A percentile compares a stretch with the other conserved stretches of the same genome.
Conservation (phyloP, 2,113 vertebrate species). For the Amblyopsis rosae region DNA sequence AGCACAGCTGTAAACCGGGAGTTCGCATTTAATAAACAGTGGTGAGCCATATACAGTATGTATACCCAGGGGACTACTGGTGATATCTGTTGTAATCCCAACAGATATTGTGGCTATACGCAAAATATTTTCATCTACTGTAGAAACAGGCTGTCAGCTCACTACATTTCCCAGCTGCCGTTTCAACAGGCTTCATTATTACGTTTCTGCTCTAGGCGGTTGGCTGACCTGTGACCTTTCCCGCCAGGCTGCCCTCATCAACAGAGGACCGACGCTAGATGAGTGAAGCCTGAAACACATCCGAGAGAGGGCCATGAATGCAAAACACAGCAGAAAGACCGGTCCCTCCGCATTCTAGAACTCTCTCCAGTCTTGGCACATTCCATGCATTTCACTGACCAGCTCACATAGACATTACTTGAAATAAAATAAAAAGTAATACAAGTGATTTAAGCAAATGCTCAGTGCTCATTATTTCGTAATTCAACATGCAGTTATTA, state of each 20-base stretch:
- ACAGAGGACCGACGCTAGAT: conserved; percentile 21
- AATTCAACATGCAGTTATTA: conserved; percentile 14
- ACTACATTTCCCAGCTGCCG: conserved; percentile 27
- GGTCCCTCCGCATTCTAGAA: conserved; percentile 24
- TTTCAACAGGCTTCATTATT: conserved; percentile 33
- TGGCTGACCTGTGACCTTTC: conserved; percentile 32
- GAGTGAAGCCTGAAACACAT: conserved; percentile 24
- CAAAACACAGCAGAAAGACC: not conserved
- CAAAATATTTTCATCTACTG: conserved; percentile 21
- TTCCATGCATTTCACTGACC: conserved; percentile 34
- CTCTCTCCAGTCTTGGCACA: conserved; percentile 26
- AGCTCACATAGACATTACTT: not conserved
- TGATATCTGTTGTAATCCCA: conserved; percentile 9
- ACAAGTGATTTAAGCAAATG: not conserved
- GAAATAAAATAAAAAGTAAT: not conserved
- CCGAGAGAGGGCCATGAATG: not conserved
- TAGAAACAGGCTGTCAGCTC: conserved; percentile 1
- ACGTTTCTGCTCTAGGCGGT: not conserved
- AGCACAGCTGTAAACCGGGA: not conserved
- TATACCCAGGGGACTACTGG: not conserved
- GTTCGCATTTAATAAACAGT: not conserved
- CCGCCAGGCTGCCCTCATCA: conserved; percentile 19
- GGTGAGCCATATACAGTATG: not conserved
- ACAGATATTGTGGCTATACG: not conserved
- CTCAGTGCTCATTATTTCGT: not conserved